Percentiles rank a stretch among this genome's conserved stretches.
Conservation (phyloP, 2,797 vertebrate genomes). For the Hippocampus kuda region DNA sequence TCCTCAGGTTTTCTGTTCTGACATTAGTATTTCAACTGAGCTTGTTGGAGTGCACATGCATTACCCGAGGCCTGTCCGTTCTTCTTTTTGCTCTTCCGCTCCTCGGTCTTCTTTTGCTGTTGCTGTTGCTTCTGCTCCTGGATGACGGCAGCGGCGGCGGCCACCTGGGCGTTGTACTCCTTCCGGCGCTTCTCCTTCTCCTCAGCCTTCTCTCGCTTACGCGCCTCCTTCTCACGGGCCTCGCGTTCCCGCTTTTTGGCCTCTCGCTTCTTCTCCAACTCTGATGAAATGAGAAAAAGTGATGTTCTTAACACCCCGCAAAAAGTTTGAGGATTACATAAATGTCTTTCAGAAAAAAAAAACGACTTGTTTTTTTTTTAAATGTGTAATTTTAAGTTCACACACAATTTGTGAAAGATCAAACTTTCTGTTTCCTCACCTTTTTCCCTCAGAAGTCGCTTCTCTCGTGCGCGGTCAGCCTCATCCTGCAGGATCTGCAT, state of each 20-base stretch:
- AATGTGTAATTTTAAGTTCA: too few species aligned
- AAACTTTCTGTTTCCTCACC: slow-evolving; percentile 44
- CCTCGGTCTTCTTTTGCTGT: slow-evolving; percentile 74
- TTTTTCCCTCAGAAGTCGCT: slow-evolving; percentile 77
- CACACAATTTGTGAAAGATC: background rate
- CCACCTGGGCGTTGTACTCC: slow-evolving; percentile 85
- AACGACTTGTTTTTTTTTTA: too few species aligned
- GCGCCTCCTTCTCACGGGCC: slow-evolving; percentile 77
- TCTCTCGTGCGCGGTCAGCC: slow-evolving; percentile 77
- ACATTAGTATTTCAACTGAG: too few species aligned
- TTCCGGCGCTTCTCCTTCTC: slow-evolving; percentile 88
- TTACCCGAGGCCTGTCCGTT: slow-evolving; percentile 59
- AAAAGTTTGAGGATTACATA: too few species aligned
- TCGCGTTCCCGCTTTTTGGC: slow-evolving; percentile 81
- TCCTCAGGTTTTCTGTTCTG: too few species aligned
- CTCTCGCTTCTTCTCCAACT: slow-evolving; percentile 84
- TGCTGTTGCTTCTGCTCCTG: slow-evolving; percentile 73
- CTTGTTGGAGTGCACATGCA: background rate
- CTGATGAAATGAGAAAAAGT: slow-evolving; percentile 32
- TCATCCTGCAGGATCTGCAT: slow-evolving; percentile 83
- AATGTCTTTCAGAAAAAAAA: background rate
- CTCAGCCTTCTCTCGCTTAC: slow-evolving; percentile 87
- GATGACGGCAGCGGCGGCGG: slow-evolving; percentile 58
- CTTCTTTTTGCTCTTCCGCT: slow-evolving; percentile 78
- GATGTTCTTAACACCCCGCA: background rate